Percentiles rank a stretch among this genome's conserved stretches.
phyloP scores from a whole-genome alignment of 2,888 invertebrate genomes.

The Scaeva pyrastri region DNA sequence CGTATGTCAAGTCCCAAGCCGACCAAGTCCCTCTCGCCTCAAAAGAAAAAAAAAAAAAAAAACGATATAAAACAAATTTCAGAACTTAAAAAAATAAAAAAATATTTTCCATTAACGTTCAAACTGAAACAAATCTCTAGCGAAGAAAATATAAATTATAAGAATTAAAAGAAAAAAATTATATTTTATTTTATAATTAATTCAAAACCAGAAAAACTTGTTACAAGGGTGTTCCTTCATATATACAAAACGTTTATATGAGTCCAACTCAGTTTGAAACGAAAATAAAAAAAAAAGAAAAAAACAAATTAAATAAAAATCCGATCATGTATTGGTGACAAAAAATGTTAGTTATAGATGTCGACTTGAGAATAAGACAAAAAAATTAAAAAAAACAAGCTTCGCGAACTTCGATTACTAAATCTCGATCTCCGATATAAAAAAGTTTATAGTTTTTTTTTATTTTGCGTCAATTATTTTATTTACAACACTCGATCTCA shows the following conservation, averaged over 20 bases:
- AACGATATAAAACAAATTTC: background rate
- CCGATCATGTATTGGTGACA: constrained; percentile 69
- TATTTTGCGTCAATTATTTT: constrained; percentile 72
- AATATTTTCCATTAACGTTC: constrained; percentile 24
- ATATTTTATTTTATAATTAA: constrained; percentile 55
- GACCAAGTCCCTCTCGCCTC: background rate
- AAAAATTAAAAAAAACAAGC: constrained; percentile 27
- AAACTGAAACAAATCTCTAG: constrained; percentile 42
- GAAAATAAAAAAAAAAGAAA: constrained; percentile 9
- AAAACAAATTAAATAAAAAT: background rate
- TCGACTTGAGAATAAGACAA: constrained; percentile 63
- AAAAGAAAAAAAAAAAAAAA: background rate
- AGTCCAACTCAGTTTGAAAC: constrained; percentile 37
- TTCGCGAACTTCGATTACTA: constrained; percentile 66
- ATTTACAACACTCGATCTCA: constrained; percentile 48
- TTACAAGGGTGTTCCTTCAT: constrained; percentile 75
- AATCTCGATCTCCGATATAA: constrained; percentile 73
- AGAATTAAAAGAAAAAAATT: constrained; percentile 37
- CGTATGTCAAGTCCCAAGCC: constrained; percentile 27
- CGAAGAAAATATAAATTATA: constrained; percentile 51
- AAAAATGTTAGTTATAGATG: constrained; percentile 58
- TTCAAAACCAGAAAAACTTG: constrained; percentile 75
- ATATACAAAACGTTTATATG: constrained; percentile 1
- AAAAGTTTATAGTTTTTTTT: constrained; percentile 46
- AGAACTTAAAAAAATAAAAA: constrained; percentile 37